These are phyloP conservation scores for Drosophila carrolli DNA, from an alignment of 1,140 invertebrate genomes.

Conservation along the genomic window DNA sequence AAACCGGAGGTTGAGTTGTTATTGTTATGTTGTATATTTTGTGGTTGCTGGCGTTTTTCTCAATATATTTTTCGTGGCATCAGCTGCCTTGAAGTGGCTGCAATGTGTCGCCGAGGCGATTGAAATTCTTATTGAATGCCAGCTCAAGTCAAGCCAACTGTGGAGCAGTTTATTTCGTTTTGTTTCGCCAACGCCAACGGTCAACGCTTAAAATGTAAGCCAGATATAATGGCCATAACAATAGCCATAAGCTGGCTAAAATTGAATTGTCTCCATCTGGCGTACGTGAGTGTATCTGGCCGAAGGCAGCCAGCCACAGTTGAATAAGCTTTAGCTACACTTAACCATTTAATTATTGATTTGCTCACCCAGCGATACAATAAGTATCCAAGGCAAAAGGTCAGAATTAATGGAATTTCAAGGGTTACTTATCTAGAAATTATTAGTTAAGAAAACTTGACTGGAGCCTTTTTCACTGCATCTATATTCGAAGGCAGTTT, in stretches of 20 bases:
- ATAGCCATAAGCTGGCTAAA: constrained; percentile 55
- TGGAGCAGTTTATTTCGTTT: constrained; percentile 50
- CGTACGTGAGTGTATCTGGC: constrained; percentile 39
- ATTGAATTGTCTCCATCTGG: constrained; percentile 55
- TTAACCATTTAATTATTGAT: constrained; percentile 45
- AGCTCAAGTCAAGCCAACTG: constrained; percentile 29
- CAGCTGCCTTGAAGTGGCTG: constrained; percentile 58
- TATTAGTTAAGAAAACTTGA: no score
- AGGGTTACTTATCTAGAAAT: not conserved
- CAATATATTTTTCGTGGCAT: constrained; percentile 45
- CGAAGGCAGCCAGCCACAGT: constrained; percentile 19
- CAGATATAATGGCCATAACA: constrained; percentile 43
- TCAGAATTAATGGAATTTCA: not conserved
- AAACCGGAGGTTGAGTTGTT: constrained; percentile 38
- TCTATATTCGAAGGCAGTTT: no score
- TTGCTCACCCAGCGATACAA: constrained; percentile 9
- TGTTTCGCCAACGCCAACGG: constrained; percentile 49
- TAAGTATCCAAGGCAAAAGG: not conserved
- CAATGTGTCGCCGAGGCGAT: constrained; percentile 37
- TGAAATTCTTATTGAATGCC: constrained; percentile 49
- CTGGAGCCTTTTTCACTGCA: not conserved
- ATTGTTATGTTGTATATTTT: constrained; percentile 42
- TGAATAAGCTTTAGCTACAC: constrained; percentile 40
- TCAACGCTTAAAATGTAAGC: constrained; percentile 52
- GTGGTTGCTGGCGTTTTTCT: constrained; percentile 18